Evolutionary conservation across 1,140 invertebrate genomes (phyloP), one percentile per base, ranked within the genome.

Genomic region (Psilanteris sp.): DNA sequence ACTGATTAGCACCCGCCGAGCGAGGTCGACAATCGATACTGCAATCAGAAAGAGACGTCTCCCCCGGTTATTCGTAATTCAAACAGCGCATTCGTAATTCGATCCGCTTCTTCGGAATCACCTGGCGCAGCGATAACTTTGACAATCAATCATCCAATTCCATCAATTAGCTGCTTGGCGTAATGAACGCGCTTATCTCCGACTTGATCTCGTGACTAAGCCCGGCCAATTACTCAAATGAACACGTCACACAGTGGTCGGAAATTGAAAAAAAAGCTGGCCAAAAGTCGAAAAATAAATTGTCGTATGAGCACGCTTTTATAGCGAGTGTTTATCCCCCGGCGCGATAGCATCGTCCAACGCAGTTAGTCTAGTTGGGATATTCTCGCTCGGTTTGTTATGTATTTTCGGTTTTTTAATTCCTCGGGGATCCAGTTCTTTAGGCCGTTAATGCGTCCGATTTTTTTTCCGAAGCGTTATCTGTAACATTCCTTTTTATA

Each of bases 141-240:
- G 46, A 61, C 68, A 52, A 72, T 72, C 68, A 48, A 72, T 64
- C 68, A 62, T 55, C 27, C 66, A 52, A 71, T 61, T 61, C 2
- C 15, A 54, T 54, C 66, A 71, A 61, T 71, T 71, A 71, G 66
- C 55, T 50, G 14, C 7, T 48, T 32, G 39, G 50, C 20, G 32
- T 68, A 68, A 68, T 68, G 52, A 68, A 50, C 34, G 61, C 61
- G 43, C 26, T 68, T 57, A 48, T 50, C 52, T 15, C 4, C 44
- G 31, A 4, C 15, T 36, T 16, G 29, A 66, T 66, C 61, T 36
- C 46, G 61, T 52, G 61, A 39, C 59, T 52, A 29, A 34, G 36
- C 46, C 50, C 41, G 39, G 27, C 36, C 64, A 68, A 68, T 68
- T 57, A 68, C 52, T 68, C 52, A 68, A 59, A 68, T 43, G 52